Conservation (phyloP, 37 sponge, comb jelly and placozoan species). For the Hormiphora californensis region DNA sequence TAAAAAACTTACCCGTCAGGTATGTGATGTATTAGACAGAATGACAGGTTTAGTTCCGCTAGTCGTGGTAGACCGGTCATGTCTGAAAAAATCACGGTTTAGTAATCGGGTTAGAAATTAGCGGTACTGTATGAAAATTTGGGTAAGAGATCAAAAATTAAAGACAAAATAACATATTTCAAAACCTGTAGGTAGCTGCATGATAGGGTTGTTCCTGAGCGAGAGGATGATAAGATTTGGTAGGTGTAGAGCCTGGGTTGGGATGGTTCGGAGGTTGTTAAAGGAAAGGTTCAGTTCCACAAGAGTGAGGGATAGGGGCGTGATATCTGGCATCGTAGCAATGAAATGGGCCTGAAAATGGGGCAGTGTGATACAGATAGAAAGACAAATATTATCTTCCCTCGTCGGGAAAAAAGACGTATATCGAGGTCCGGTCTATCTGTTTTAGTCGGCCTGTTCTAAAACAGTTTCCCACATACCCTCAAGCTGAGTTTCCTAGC, state of each 20-base stretch:
- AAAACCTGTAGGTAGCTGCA: slow-evolving; percentile 64
- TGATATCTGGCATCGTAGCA: slow-evolving; percentile 63
- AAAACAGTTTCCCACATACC: slow-evolving; percentile 38
- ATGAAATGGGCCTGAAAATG: slow-evolving; percentile 79
- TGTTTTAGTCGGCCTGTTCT: background rate
- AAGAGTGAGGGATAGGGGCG: slow-evolving; percentile 68
- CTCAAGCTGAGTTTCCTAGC: slow-evolving; percentile 66
- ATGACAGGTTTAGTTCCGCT: slow-evolving; percentile 22
- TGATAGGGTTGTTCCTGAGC: slow-evolving; percentile 86
- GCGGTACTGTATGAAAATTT: no score
- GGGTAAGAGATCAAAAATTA: no score
- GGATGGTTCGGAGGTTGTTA: slow-evolving; percentile 78
- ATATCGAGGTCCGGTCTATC: background rate
- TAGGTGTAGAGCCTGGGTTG: slow-evolving; percentile 62
- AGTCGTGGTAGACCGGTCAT: slow-evolving; percentile 13
- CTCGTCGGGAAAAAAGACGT: background rate
- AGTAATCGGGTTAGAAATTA: background rate
- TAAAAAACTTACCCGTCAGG: slow-evolving; percentile 24
- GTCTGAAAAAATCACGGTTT: slow-evolving; percentile 2
- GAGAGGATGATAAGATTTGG: slow-evolving; percentile 59
- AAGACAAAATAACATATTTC: no score
- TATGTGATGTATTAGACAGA: slow-evolving; percentile 24
- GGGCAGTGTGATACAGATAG: background rate
- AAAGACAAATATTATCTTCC: background rate
- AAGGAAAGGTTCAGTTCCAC: slow-evolving; percentile 84